Percentiles rank a stretch among this genome's conserved stretches.
phyloP scores from a whole-genome alignment of 2,888 invertebrate genomes.

The Archips crataeganus region DNA sequence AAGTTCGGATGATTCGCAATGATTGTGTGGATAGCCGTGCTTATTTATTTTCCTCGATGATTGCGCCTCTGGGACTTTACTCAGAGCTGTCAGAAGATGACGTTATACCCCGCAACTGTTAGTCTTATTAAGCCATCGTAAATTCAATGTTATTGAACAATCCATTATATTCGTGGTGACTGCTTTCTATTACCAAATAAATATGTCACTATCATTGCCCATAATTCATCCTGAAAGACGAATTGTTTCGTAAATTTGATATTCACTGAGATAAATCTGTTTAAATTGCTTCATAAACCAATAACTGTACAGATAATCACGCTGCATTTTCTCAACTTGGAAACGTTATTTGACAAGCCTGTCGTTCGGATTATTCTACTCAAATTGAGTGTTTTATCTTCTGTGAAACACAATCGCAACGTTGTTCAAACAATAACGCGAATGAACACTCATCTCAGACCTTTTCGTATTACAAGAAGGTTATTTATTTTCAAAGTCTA shows the following conservation, averaged over 20 bases:
- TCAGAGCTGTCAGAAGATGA: constrained; percentile 25
- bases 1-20: constrained; percentile 78
- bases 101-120: constrained; percentile 28
- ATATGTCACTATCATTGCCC: constrained; percentile 7
- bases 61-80: constrained; percentile 66
- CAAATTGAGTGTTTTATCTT: constrained; percentile 29
- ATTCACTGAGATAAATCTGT: constrained; percentile 21
- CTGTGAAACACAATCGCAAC: constrained; percentile 27
- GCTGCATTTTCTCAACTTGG: constrained; percentile 30
- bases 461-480: constrained; percentile 26
- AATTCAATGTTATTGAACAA: constrained; percentile 13
- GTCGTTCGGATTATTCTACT: constrained; percentile 37
- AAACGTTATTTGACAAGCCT: constrained; percentile 32
- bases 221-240: constrained; percentile 6
- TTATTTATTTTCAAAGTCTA: constrained; percentile 31
- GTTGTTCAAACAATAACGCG: constrained; percentile 28
- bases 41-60: constrained; percentile 66
- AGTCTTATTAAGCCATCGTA: constrained; percentile 13
- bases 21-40: constrained; percentile 64
- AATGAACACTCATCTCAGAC: constrained; percentile 24
- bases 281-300: constrained; percentile 16
- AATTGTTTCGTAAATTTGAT: constrained; percentile 29
- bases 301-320: constrained; percentile 29
- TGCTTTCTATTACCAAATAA: constrained; percentile 17
- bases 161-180: constrained; percentile 4